Evolutionary conservation across 2,113 vertebrate genomes (phyloP), one percentile per base, ranked within the genome.

Genomic region (Poeciliopsis prolifica): DNA sequence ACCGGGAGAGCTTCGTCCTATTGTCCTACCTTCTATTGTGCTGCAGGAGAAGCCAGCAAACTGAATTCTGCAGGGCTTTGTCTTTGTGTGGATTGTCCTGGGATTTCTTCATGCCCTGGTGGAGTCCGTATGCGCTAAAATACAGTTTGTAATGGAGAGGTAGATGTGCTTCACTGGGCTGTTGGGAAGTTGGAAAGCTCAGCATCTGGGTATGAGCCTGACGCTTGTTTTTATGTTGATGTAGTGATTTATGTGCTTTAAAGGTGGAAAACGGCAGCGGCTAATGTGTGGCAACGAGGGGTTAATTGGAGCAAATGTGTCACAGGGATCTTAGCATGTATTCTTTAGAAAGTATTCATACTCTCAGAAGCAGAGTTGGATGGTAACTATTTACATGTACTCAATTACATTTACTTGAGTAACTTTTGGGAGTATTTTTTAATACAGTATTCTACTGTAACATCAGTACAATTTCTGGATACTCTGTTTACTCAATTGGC

Each of bases 11-110:
- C 86, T 85, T 89, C 62, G 80, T 72, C 68, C 91, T 83, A 93
- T 94, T 95, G 93, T 95, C 89, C 91, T 29, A 17, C 51, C 84
- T 30, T 90, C 87, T 81, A 94, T 95, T 95, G 94, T 95, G 86
- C 82, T 83, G 63, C 40, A 64, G 75, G 93, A 94, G 91, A 80
- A 89, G 90, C 91, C 86, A 37, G 89, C 90, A 92, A 92, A 93
- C 92, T 75, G 88, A 92, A 93, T 92, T 94, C 87, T 92, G 79
- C 83, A 86, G 72, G 75, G 74, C 90, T 92, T 93, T 94, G 92
- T 94, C 83, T 93, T 80, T 83, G 68, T 78, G 77, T 26, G n/a
- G 81, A 94, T 92, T 88, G 92, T 58, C 77, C 75, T 66, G 62
- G 48, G 17, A 22, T 58, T 78, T 88, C 87, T 91, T 80, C 84